Percentiles rank a stretch among this genome's conserved stretches.
Conservation (phyloP, 2,797 vertebrate genomes). For the Paramormyrops hopkinsi region DNA sequence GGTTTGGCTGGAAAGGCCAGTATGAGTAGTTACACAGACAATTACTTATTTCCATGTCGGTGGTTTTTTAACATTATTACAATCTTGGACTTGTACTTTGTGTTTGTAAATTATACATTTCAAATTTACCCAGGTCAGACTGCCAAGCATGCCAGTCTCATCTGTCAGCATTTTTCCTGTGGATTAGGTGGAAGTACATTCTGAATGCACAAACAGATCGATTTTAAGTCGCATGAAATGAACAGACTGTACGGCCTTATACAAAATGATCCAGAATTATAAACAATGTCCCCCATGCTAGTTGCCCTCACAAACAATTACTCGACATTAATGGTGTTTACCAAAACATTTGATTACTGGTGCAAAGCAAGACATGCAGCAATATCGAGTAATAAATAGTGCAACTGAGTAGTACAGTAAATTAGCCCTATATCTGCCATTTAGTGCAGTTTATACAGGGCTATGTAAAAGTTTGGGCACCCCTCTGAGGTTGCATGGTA, state of each 20-base stretch:
- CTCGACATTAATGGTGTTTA: neutral
- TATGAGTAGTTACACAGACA: neutral
- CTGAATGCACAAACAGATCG: neutral
- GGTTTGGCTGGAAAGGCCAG: neutral
- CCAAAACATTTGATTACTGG: neutral
- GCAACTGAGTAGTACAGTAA: neutral
- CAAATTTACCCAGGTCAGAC: neutral
- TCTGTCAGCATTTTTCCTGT: neutral
- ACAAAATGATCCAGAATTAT: neutral
- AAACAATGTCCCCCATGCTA: neutral
- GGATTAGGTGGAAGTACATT: neutral
- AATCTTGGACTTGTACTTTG: neutral
- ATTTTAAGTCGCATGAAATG: neutral
- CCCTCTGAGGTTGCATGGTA: neutral
- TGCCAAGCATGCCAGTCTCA: neutral
- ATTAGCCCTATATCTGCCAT: neutral
- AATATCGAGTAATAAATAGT: neutral
- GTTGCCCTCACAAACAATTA: neutral
- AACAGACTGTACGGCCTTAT: neutral
- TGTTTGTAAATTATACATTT: neutral
- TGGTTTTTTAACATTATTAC: neutral
- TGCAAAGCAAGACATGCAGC: neutral
- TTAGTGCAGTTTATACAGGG: neutral
- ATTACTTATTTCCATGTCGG: neutral
- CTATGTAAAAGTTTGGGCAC: neutral